Evolutionary conservation across 2,113 vertebrate species (phyloP).

Genomic region (Solenodon paradoxus): DNA sequence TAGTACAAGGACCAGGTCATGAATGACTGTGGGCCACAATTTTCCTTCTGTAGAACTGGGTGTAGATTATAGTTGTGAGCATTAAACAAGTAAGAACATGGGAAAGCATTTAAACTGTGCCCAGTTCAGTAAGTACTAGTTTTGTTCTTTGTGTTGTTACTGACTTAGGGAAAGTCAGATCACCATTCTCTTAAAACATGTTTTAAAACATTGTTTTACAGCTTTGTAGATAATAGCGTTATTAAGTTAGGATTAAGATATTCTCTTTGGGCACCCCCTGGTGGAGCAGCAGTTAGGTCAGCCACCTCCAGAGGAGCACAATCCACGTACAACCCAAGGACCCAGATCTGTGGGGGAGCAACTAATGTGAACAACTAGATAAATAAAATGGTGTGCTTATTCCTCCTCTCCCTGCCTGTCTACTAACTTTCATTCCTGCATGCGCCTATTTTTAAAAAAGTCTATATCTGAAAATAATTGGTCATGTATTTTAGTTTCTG

Average conservation of each 20-base stretch:
- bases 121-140: background rate
- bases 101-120: background rate
- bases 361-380: no score
- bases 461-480: background rate
- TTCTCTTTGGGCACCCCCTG: background rate
- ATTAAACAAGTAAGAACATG: background rate
- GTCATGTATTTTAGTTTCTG: background rate
- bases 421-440: no score
- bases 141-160: background rate
- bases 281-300: no score
- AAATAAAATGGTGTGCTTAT: no score
- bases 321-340: no score
- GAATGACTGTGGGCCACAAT: background rate
- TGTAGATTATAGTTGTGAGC: background rate
- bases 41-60: background rate
- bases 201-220: background rate
- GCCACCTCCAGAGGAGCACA: no score
- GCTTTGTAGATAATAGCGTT: background rate
- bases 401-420: no score
- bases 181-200: background rate
- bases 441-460: background rate
- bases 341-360: no score
- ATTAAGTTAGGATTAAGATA: background rate
- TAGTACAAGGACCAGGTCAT: background rate
- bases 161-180: background rate